Conservation (phyloP, 2,797 vertebrate genomes). For the Carcharodon carcharias region DNA sequence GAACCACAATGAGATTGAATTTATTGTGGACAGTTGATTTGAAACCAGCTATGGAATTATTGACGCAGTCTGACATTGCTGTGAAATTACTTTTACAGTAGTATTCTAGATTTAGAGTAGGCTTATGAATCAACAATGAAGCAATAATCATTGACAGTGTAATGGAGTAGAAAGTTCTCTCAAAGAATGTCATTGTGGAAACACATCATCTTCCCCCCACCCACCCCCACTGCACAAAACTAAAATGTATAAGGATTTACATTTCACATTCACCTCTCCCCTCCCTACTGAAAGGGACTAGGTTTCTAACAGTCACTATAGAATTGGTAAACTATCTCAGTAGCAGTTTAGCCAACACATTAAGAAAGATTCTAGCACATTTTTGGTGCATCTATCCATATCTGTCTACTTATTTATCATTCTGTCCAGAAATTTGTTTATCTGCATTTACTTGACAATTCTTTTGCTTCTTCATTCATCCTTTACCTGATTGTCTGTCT, state of each 20-base stretch:
- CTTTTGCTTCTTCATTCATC: neutral
- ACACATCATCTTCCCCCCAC: neutral
- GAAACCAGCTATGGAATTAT: neutral
- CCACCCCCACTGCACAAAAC: neutral
- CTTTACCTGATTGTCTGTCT: neutral
- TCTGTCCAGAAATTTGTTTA: neutral
- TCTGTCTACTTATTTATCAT: neutral
- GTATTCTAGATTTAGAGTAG: neutral
- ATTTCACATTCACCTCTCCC: neutral
- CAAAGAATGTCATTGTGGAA: neutral
- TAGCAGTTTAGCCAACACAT: neutral
- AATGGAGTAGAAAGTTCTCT: neutral
- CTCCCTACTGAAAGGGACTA: neutral
- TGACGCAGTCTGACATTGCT: neutral
- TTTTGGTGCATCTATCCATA: neutral
- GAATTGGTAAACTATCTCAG: neutral
- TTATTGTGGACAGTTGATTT: neutral
- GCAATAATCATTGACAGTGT: neutral
- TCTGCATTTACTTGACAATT: neutral
- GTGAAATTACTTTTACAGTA: neutral
- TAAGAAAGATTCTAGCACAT: neutral
- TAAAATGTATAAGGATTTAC: neutral
- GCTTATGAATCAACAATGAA: neutral
- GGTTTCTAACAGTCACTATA: neutral
- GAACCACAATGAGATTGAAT: neutral